Base-by-base conservation (phyloP, 2,888 invertebrate genomes). In the Carabus problematicus region DNA sequence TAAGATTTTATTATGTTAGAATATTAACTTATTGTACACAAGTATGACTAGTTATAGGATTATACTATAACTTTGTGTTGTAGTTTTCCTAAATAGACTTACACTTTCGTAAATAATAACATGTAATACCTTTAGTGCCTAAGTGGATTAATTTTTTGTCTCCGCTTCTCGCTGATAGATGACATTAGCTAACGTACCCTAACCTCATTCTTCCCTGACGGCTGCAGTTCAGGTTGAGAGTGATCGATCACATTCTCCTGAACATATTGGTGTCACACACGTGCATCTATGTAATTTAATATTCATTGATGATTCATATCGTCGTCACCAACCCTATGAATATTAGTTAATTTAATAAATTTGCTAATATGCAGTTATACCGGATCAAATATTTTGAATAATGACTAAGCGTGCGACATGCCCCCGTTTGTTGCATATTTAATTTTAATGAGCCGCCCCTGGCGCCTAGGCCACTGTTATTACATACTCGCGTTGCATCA, bases 341-440 rank as follows among this genome's bases (percentile, higher is more conserved):
- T 64, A 66, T 58, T 40, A 56, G 66, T 47, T 66, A 58, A 66
- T 58, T 67, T 67, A 67, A 67, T 67, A 67, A 67, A 60, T 67
- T 67, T 67, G 67, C 60, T 67, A 67, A 67, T 67, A 67, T 67
- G 60, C 67, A 54, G 41, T 43, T 60, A 67, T 67, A 60, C 41
- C 16, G 52, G 52, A 52, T 52, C 52, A 52, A 52, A 52, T 52
- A 52, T 52, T 52, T 52, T 52, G 52, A 52, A 12, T 52, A 52
- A 52, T 52, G 52, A 52, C 52, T 18, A 18, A 8, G 19, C 52
- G 4, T 16, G 4, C 14, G 4, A 52, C 52, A 6, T 16, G 9
- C 14, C 14, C 52, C 9, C 52, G 19, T 16, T 52, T 52, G 8
- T 19, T 1, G 52, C 12, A 52, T 52, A 52, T 52, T 52, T 52